Evolutionary conservation across 1,140 invertebrate genomes (phyloP), one percentile per base, ranked within the genome.

Genomic region (Dinoponera quadriceps): DNA sequence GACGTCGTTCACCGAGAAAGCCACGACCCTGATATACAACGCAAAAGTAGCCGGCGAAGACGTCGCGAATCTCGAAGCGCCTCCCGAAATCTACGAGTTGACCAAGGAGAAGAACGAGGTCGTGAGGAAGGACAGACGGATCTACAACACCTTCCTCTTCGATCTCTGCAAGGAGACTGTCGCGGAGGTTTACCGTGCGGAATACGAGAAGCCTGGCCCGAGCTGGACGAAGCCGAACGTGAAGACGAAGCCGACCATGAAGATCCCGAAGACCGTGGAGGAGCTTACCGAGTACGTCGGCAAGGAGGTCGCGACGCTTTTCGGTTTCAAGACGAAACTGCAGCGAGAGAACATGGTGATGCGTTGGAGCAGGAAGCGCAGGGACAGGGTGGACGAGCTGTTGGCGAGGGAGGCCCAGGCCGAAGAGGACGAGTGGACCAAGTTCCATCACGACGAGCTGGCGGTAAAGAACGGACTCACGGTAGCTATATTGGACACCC

Each of bases 341-440:
- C 91, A 94, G 51, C 94, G 95, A 25, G 95, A 96, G 89, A 95
- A 94, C 84, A 92, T 95, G 86, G 96, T 96, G 29, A 96, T 96
- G 90, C 95, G 95, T 87, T 96, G 96, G 95, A 95, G 96, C 72
- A 93, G 96, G 14, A 97, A 97, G 91, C 96, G 96, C 87, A 93
- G 96, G 49, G 96, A 97, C 88, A 94, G 96, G 78, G 96, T 97
- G 0, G 97, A 97, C 91, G 96, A 96, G 85, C 92, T 97, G 59
- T 91, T 97, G 48, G 95, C 97, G 2, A 92, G 95, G 57, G 97
- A 97, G 91, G 94, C 96, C 20, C 95, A 96, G 78, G 95, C 95
- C 38, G 96, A 97, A 88, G 97, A 97, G 91, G 93, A 95, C 5
- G 95, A 96, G 65, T 97, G 97, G 96, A 96, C 96, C 0, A 96